phyloP scores from a whole-genome alignment of 1,140 invertebrate species.

The Cydia amplana region DNA sequence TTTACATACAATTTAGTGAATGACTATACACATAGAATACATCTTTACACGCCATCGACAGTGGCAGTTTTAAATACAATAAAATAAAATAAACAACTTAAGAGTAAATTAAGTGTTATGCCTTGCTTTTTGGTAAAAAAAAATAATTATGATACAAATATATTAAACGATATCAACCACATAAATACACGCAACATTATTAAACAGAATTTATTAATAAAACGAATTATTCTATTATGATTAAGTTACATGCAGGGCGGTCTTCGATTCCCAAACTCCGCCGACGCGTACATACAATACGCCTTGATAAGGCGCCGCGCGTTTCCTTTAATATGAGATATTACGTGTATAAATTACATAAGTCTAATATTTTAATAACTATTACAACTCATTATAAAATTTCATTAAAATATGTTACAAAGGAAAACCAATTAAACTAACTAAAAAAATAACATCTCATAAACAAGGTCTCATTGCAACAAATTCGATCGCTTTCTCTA shows the following conservation, averaged over 20 bases:
- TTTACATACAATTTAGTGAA: not conserved
- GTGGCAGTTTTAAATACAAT: not conserved
- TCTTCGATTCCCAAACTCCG: too few relatives aligned
- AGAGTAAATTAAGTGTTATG: constrained; percentile 17
- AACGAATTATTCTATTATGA: too few relatives aligned
- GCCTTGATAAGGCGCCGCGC: too few relatives aligned
- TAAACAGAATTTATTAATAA: too few relatives aligned
- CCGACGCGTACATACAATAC: too few relatives aligned
- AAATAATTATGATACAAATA: not conserved
- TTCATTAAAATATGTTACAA: not conserved
- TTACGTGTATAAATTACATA: not conserved
- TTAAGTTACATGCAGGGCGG: too few relatives aligned
- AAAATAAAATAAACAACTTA: constrained; percentile 7
- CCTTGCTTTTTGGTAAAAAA: constrained; percentile 6
- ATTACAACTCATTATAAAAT: constrained; percentile 15
- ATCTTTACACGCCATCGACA: not conserved
- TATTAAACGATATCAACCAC: not conserved
- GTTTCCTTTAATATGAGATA: not conserved
- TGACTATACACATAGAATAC: constrained; percentile 12
- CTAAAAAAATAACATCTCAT: not conserved
- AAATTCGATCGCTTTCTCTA: not conserved
- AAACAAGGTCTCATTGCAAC: not conserved
- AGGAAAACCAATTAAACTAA: not conserved
- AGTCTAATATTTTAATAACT: not conserved
- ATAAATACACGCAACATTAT: not conserved